A percentile compares a stretch with the other conserved stretches of the same genome.
phyloP scores from a whole-genome alignment of 2,797 vertebrate genomes.

The Sebastes ruberrimus region DNA sequence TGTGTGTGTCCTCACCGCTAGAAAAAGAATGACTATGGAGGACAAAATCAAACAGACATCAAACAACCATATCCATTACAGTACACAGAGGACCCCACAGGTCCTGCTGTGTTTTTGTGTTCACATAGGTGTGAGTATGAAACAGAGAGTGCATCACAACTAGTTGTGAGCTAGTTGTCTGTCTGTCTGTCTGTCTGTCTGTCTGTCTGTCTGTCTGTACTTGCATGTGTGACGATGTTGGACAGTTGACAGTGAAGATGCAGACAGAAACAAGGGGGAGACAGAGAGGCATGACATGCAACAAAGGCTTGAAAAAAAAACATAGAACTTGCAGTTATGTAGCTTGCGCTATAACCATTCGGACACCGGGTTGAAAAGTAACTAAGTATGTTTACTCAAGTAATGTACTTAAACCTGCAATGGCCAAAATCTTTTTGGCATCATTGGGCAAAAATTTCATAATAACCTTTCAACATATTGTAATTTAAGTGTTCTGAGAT shows the following conservation, averaged over 20 bases:
- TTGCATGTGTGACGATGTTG: background rate
- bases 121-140: background rate
- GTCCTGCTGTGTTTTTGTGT: background rate
- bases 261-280: background rate
- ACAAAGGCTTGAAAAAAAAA: background rate
- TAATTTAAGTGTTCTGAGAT: too few relatives aligned
- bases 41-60: conserved; percentile 57
- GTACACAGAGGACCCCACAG: background rate
- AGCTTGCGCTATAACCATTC: background rate
- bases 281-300: background rate
- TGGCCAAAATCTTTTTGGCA: too few relatives aligned
- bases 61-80: conserved; percentile 16
- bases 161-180: background rate
- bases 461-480: too few relatives aligned
- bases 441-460: too few relatives aligned
- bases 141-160: background rate
- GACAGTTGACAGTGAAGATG: background rate
- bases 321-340: background rate
- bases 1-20: conserved; percentile 7
- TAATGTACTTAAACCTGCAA: background rate
- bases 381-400: background rate
- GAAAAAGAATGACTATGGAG: conserved; percentile 44
- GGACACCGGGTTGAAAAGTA: background rate
- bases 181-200: background rate
- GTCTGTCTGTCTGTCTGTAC: background rate